Percentiles rank a stretch among this genome's conserved stretches.
These are phyloP conservation scores for Euspilapteryx auroguttella DNA, from an alignment of 2,888 invertebrate species.

Conservation along the genomic window DNA sequence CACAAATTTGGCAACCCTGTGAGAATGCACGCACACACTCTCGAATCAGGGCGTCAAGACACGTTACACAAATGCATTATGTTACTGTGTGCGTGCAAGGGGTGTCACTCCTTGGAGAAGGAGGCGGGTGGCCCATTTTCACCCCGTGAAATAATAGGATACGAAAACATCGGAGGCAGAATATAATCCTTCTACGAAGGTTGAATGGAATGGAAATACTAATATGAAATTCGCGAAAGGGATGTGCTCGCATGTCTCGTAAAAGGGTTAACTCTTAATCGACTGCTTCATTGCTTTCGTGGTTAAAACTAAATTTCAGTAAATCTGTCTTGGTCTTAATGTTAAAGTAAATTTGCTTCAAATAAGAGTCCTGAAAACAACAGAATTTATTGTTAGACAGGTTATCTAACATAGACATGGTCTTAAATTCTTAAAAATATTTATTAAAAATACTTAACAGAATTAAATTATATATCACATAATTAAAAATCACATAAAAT, in stretches of 20 bases:
- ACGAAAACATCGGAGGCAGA: constrained; percentile 59
- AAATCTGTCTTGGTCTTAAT: no score
- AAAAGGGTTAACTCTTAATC: constrained; percentile 57
- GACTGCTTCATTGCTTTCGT: no score
- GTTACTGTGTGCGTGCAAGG: constrained; percentile 10
- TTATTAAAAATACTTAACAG: no score
- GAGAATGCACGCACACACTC: constrained; percentile 21
- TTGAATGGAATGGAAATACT: constrained; percentile 53
- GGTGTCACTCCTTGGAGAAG: constrained; percentile 29
- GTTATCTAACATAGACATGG: no score
- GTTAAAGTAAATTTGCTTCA: no score
- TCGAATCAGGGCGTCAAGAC: constrained; percentile 13
- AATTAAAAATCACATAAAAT: no score
- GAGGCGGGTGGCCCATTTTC: constrained; percentile 56
- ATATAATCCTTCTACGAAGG: constrained; percentile 58
- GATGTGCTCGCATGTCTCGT: constrained; percentile 33
- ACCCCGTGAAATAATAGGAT: constrained; percentile 61
- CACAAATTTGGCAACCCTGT: constrained; percentile 18
- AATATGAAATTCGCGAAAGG: constrained; percentile 57
- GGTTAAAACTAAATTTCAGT: no score
- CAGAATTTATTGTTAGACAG: no score
- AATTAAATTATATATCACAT: no score
- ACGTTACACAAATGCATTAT: constrained; percentile 16
- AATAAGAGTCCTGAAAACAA: no score
- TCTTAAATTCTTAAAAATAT: no score